These are phyloP conservation scores for Sesamia inferens DNA, from an alignment of 2,888 invertebrate species.

Conservation along the genomic window DNA sequence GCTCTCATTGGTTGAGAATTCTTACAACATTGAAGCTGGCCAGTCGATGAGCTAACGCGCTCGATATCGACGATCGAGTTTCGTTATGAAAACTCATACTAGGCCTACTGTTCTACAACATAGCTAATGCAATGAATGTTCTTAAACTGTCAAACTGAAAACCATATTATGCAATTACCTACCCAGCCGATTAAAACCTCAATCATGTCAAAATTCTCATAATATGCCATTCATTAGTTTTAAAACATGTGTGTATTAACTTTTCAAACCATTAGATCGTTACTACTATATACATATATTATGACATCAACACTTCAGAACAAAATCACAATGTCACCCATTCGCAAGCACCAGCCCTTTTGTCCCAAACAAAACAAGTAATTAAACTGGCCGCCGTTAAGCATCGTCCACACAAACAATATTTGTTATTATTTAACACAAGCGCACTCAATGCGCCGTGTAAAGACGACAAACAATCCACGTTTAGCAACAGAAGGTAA, in stretches of 20 bases:
- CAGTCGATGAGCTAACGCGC: too few relatives aligned
- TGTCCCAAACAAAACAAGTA: constrained; percentile 72
- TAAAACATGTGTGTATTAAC: not conserved
- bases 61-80: too few relatives aligned
- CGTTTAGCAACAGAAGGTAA: constrained; percentile 80
- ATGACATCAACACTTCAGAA: constrained; percentile 28
- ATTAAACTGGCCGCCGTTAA: constrained; percentile 79
- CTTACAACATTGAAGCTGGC: too few relatives aligned
- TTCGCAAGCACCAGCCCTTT: constrained; percentile 40
- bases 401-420: constrained; percentile 77
- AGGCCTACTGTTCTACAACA: too few relatives aligned
- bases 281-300: constrained; percentile 11
- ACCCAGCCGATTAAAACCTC: too few relatives aligned
- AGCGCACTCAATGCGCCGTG: constrained; percentile 75
- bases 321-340: constrained; percentile 28
- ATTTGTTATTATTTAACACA: constrained; percentile 85
- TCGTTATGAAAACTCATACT: too few relatives aligned
- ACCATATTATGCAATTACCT: too few relatives aligned
- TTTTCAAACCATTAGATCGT: not conserved
- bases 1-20: too few relatives aligned
- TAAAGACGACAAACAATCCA: constrained; percentile 77
- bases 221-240: not conserved
- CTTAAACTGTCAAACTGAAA: too few relatives aligned
- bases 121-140: too few relatives aligned
- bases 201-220: not conserved